phyloP scores from a whole-genome alignment of 2,888 invertebrate species.

The Andrena fulva region DNA sequence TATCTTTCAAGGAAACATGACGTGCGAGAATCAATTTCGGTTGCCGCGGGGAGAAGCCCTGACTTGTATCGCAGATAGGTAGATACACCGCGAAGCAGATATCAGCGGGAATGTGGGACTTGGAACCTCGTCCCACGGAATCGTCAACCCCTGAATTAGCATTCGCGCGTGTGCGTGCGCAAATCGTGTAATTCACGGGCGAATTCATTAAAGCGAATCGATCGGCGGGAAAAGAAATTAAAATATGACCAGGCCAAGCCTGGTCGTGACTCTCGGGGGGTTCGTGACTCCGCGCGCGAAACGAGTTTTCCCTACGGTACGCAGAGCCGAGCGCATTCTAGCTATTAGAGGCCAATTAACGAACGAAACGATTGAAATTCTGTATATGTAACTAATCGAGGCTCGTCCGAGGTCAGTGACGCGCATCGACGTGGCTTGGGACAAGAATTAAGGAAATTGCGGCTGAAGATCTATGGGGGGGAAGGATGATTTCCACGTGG shows the following conservation, averaged over 20 bases:
- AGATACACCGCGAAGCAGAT: too few species aligned
- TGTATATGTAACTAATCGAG: constrained; percentile 48
- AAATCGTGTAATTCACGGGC: constrained; percentile 38
- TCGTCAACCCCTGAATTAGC: constrained; percentile 22
- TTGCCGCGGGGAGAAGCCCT: too few species aligned
- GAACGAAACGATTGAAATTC: constrained; percentile 60
- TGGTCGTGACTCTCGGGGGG: constrained; percentile 50
- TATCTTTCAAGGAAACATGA: too few species aligned
- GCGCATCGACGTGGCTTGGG: constrained; percentile 6
- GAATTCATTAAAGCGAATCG: constrained; percentile 57
- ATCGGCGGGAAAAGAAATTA: constrained; percentile 45
- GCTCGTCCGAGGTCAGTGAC: constrained; percentile 36
- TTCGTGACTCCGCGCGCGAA: constrained; percentile 42
- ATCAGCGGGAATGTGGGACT: too few species aligned
- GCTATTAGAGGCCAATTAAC: constrained; percentile 65
- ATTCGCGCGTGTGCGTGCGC: constrained; percentile 29
- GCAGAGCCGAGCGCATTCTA: constrained; percentile 17
- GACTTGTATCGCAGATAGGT: too few species aligned
- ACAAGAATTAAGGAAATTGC: constrained; percentile 29
- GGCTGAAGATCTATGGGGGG: constrained; percentile 9
- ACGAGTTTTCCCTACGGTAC: constrained; percentile 53
- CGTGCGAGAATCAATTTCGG: too few species aligned
- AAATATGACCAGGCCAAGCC: constrained; percentile 25
- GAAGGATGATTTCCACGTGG: constrained; percentile 32
- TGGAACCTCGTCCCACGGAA: not conserved